Evolutionary conservation across 2,888 invertebrate species (phyloP), one percentile per base, ranked within the genome.

Genomic region (Drosophila helvetica): DNA sequence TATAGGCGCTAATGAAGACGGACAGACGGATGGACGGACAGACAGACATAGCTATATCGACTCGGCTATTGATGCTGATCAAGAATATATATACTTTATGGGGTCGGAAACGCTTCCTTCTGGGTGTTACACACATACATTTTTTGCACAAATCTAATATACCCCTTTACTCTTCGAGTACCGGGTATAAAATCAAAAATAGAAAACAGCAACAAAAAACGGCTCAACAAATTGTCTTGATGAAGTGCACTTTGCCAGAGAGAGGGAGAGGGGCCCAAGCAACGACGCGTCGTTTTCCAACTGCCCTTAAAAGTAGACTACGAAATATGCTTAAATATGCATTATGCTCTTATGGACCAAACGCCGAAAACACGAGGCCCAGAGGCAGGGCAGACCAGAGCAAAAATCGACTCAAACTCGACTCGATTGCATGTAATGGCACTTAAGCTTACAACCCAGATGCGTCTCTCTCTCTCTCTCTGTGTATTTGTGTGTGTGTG

Each of bases 301-400:
- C 72, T 65, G 75, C 75, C 84, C 78, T 77, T 80, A 83, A 86
- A 83, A 86, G 84, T 72, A 72, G 82, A 80, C 84, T 83, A 81
- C 85, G 75, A 79, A 81, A 87, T 85, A 84, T 87, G 84, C 86
- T 85, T 87, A 85, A 87, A 85, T 85, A 85, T 87, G 84, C 84
- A 85, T 85, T 85, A 85, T 87, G 77, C 78, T 75, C 87, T 85
- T 80, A 81, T 81, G 74, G 74, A 73, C 57, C 74, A 46, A 59
- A 46, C 51, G 46, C 33, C 63, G 33, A 64, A 63, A 25, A 53
- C 43, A 43, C 43, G 30, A 48, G 48, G 18, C 18, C 19, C 12
- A 59, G 58, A 57, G 77, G n/a, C 43, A 65, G 67, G 61, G 30
- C 30, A 27, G 27, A 38, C 55, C 55, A 52, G 61, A 54, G 48